Evolutionary conservation across 2,888 invertebrate genomes (phyloP).

Genomic region (Cephus pygmeus): DNA sequence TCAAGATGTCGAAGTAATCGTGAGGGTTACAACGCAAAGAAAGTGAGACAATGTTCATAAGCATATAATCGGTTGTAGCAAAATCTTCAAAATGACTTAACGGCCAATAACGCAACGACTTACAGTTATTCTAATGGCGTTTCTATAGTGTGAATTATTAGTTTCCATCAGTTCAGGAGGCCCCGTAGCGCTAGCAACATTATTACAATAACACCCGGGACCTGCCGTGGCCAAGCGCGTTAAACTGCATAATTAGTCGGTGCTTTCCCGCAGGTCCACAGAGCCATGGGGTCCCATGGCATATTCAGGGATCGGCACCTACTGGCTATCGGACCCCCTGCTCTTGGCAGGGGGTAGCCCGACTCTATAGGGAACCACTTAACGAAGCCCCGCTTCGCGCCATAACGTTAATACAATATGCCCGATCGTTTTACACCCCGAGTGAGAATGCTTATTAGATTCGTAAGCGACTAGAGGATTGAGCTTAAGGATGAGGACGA

Average conservation of each 20-base stretch:
- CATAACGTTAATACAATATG: slow-evolving; percentile 43
- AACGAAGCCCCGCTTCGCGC: slow-evolving; percentile 42
- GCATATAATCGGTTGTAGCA: not conserved
- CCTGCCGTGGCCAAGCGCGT: slow-evolving; percentile 31
- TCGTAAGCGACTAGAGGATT: not conserved
- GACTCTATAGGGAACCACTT: slow-evolving; percentile 61
- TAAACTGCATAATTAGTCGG: slow-evolving; percentile 35
- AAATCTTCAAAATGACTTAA: slow-evolving; percentile 6
- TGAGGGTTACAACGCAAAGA: slow-evolving; percentile 9
- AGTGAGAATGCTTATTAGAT: slow-evolving; percentile 28
- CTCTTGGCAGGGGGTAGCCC: slow-evolving; percentile 57
- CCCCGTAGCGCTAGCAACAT: slow-evolving; percentile 42
- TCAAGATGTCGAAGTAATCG: not conserved
- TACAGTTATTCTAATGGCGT: slow-evolving; percentile 24
- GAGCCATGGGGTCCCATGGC: slow-evolving; percentile 22
- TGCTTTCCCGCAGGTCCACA: slow-evolving; percentile 6
- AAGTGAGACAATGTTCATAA: not conserved
- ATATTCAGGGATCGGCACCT: slow-evolving; percentile 24
- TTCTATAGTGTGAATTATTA: slow-evolving; percentile 43
- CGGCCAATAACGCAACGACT: not conserved
- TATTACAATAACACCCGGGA: slow-evolving; percentile 52
- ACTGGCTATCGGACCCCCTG: slow-evolving; percentile 31
- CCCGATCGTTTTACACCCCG: slow-evolving; percentile 50
- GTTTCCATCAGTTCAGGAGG: slow-evolving; percentile 31
- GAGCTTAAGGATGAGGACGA: not conserved